A percentile compares a stretch with the other conserved stretches of the same genome.
Evolutionary conservation across 2,888 invertebrate genomes (phyloP).

Genomic region (Anorthoa munda): DNA sequence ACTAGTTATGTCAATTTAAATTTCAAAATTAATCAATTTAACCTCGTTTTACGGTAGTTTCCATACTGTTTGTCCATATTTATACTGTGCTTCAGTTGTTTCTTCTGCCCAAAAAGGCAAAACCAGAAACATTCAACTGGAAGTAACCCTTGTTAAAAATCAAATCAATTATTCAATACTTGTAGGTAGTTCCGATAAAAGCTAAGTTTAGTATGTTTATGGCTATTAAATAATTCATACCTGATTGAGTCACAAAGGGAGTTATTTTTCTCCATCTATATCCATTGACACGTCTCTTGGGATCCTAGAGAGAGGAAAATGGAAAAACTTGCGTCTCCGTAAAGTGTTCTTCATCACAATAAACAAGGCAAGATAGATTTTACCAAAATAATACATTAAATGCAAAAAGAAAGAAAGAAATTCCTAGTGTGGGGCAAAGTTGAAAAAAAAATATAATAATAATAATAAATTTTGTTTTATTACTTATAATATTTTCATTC

Average conservation of each 20-base stretch:
- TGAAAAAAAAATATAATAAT: too few species aligned
- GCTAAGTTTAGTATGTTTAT: background rate
- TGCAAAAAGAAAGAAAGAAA: too few species aligned
- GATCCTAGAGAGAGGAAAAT: background rate
- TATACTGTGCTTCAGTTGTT: too few species aligned
- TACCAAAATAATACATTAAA: background rate
- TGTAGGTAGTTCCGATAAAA: too few species aligned
- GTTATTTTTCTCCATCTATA: constrained; percentile 3
- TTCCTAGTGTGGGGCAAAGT: too few species aligned
- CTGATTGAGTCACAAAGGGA: background rate
- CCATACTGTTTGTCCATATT: too few species aligned
- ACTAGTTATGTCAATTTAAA: too few species aligned
- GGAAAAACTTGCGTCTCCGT: background rate
- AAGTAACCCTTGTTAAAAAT: background rate
- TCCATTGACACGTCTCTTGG: background rate
- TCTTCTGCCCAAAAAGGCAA: background rate
- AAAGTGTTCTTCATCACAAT: background rate
- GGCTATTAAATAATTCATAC: constrained; percentile 13
- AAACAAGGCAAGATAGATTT: background rate
- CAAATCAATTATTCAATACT: background rate
- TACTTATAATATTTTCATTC: too few species aligned
- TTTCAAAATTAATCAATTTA: too few species aligned
- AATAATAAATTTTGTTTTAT: too few species aligned
- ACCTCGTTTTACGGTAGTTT: too few species aligned
- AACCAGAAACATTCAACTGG: background rate